Conservation (phyloP, 1,140 invertebrate species). For the Brachionus paranguensis region DNA sequence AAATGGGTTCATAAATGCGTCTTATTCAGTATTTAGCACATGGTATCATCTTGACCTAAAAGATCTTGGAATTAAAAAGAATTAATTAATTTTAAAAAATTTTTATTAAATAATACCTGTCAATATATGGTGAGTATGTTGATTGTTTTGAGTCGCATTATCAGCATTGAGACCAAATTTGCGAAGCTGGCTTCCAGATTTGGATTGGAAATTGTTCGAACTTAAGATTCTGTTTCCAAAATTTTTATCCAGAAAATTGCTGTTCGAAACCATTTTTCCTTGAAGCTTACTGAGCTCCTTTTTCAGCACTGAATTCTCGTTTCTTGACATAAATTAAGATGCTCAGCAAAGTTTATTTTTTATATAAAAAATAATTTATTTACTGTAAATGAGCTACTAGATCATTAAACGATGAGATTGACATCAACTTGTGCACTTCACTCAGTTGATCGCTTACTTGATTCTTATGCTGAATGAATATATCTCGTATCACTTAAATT, state of each 20-base stretch:
- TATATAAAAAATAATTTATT: neutral
- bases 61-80: neutral
- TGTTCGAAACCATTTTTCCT: neutral
- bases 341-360: neutral
- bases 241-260: neutral
- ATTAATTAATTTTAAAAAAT: neutral
- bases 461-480: constrained; percentile 25
- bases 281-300: neutral
- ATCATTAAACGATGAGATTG: neutral
- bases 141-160: neutral
- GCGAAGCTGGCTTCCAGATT: neutral
- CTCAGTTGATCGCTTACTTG: constrained; percentile 35
- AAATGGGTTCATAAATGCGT: neutral
- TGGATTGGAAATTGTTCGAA: neutral
- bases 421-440: constrained; percentile 32
- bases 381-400: constrained; percentile 35
- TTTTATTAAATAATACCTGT: neutral
- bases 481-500: neutral
- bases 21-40: neutral
- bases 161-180: neutral
- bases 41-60: constrained; percentile 21
- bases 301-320: neutral
- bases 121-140: neutral
- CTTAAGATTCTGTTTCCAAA: neutral
- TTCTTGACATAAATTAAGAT: neutral